A percentile compares a stretch with the other conserved stretches of the same genome.
Evolutionary conservation across 2,888 invertebrate species (phyloP).

Genomic region (Periphyllus acericola): DNA sequence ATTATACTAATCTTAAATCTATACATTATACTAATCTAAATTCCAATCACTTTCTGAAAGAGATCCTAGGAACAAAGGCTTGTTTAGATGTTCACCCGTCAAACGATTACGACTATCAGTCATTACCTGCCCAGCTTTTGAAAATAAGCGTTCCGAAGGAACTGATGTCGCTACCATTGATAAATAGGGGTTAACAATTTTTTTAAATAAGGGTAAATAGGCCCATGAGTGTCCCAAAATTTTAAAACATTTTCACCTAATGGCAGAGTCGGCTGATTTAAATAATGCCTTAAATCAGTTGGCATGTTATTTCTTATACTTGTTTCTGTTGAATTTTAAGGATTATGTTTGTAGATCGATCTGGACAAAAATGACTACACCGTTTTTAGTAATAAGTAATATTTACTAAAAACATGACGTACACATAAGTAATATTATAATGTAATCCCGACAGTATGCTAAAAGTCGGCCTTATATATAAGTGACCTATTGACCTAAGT

Average conservation of each 20-base stretch:
- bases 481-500: too few species aligned
- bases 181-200: not conserved
- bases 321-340: too few species aligned
- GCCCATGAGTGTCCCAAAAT: conserved; percentile 10
- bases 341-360: too few species aligned
- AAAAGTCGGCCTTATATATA: too few species aligned
- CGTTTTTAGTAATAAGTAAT: too few species aligned
- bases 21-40: too few species aligned
- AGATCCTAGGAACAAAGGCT: not conserved
- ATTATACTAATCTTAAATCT: too few species aligned
- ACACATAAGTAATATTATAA: too few species aligned
- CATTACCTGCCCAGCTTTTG: not conserved
- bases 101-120: conserved; percentile 8
- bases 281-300: conserved; percentile 16
- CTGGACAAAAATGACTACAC: too few species aligned
- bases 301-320: not conserved
- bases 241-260: conserved; percentile 11
- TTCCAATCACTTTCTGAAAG: not conserved
- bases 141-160: too few species aligned
- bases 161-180: conserved; percentile 3
- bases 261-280: conserved; percentile 4
- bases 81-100: not conserved
- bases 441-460: too few species aligned
- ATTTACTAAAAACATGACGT: too few species aligned
- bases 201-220: conserved; percentile 1